A percentile compares a stretch with the other conserved stretches of the same genome.
Conservation (phyloP, 2,797 vertebrate species). For the Lepidocolaptes lacrymiger region DNA sequence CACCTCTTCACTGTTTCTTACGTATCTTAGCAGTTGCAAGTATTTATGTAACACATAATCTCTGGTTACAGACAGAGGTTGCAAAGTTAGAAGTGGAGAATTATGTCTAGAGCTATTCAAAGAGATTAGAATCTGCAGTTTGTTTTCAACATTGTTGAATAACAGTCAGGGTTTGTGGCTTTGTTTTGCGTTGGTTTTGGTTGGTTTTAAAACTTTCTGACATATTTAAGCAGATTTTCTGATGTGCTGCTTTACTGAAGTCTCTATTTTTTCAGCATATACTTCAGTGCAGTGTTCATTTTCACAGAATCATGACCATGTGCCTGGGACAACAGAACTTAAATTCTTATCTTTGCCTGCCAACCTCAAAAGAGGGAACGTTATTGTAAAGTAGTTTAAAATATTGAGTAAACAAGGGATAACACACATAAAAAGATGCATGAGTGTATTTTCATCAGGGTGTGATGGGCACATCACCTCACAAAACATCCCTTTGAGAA, state of each 20-base stretch:
- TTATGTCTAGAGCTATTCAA: background rate
- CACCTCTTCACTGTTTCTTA: constrained; percentile 34
- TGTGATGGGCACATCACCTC: background rate
- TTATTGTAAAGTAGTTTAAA: background rate
- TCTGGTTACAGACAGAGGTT: constrained; percentile 6
- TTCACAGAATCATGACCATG: background rate
- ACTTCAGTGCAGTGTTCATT: background rate
- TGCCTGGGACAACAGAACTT: background rate
- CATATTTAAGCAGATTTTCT: constrained; percentile 23
- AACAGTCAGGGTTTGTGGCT: background rate
- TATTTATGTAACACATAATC: constrained; percentile 39
- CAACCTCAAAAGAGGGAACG: background rate
- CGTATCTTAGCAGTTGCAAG: constrained; percentile 5
- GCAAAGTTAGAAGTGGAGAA: background rate
- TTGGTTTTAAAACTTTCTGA: constrained; percentile 37
- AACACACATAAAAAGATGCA: background rate
- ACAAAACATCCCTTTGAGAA: background rate
- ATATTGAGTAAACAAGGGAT: background rate
- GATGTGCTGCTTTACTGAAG: background rate
- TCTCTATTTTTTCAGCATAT: background rate
- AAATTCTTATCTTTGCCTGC: background rate
- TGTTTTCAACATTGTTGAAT: background rate
- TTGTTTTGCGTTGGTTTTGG: background rate
- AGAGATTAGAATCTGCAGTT: constrained; percentile 19
- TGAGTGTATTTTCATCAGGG: background rate